Evolutionary conservation across 2,888 invertebrate species (phyloP).

Genomic region (Callyntrura guangdongensis): DNA sequence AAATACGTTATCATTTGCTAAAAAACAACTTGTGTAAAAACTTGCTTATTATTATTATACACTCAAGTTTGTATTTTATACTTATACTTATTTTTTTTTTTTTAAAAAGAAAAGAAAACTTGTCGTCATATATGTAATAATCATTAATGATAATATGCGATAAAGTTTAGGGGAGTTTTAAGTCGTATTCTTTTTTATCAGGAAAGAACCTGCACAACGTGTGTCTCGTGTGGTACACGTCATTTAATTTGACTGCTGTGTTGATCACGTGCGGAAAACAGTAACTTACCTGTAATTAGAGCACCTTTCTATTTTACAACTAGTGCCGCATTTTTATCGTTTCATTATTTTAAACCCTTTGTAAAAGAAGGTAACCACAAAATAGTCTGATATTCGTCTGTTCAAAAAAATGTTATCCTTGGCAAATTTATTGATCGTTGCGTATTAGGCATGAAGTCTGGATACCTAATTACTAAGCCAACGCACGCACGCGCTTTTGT

Average conservation of each 20-base stretch:
- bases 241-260: not conserved
- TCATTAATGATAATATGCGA: not conserved
- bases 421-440: not conserved
- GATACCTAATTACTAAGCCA: constrained; percentile 21
- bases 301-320: not conserved
- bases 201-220: not conserved
- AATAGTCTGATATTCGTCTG: not conserved
- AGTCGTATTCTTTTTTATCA: not conserved
- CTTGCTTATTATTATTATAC: too few species aligned
- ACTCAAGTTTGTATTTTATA: too few species aligned
- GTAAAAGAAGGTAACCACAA: not conserved
- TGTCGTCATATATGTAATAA: not conserved
- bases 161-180: not conserved
- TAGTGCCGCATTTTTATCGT: not conserved
- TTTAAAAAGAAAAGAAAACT: too few species aligned
- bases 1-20: too few species aligned
- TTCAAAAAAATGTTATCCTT: not conserved
- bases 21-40: too few species aligned
- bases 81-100: too few species aligned
- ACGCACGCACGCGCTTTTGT: not conserved
- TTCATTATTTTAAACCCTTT: not conserved
- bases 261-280: not conserved
- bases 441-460: constrained; percentile 14
- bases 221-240: not conserved
- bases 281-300: constrained; percentile 18